Conservation (phyloP, 2,888 invertebrate genomes). For the Pseudolycoriella hygida region DNA sequence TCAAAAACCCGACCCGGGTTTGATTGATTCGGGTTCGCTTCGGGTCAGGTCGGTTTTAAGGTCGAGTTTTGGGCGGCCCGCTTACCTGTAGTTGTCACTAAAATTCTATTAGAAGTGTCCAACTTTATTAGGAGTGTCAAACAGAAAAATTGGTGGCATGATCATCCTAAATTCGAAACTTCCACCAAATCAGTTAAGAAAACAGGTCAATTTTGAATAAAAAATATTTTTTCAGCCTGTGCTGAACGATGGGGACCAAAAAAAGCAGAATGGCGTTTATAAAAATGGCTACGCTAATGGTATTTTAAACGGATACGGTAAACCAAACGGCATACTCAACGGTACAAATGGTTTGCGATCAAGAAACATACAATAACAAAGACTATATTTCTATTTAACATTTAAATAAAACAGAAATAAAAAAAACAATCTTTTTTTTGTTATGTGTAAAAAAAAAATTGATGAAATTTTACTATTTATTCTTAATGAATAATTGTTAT, state of each 20-base stretch:
- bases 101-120: too few species aligned
- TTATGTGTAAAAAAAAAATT: background rate
- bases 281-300: conserved; percentile 22
- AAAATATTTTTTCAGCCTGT: conserved; percentile 40
- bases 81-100: too few species aligned
- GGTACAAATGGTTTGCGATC: conserved; percentile 4
- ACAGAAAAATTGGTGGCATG: too few species aligned
- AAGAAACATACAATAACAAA: background rate
- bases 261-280: conserved; percentile 17
- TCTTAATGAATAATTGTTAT: too few species aligned
- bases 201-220: too few species aligned
- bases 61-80: too few species aligned
- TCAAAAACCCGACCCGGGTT: too few species aligned
- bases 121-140: too few species aligned
- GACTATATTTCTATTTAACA: background rate
- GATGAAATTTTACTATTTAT: background rate
- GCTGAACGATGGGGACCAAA: conserved; percentile 32
- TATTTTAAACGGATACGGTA: conserved; percentile 21
- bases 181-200: too few species aligned
- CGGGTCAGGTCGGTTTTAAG: too few species aligned
- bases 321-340: conserved; percentile 11
- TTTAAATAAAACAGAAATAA: background rate
- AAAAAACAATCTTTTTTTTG: background rate
- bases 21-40: too few species aligned
- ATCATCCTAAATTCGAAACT: too few species aligned